Evolutionary conservation across 2,113 vertebrate genomes (phyloP).

Genomic region (Peromyscus polionotus): DNA sequence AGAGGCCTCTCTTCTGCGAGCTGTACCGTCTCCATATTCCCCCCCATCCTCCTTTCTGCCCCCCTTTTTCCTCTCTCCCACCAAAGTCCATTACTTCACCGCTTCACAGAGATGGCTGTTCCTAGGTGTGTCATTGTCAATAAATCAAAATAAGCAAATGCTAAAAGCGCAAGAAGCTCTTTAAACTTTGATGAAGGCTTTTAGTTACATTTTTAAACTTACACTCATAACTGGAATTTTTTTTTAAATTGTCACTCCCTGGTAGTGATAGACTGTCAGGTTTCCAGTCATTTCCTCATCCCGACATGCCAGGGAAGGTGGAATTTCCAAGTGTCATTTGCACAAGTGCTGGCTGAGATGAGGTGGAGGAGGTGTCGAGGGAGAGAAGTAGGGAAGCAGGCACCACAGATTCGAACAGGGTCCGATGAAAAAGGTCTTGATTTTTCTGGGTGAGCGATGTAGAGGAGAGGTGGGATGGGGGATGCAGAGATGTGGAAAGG

Average conservation of each 20-base stretch:
- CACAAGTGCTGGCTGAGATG: conserved; percentile 70
- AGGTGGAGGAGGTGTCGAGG: conserved; percentile 18
- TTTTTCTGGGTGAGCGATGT: background rate
- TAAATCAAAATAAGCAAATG: conserved; percentile 93
- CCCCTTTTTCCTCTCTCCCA: conserved; percentile 50
- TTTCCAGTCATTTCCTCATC: conserved; percentile 80
- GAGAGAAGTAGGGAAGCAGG: background rate
- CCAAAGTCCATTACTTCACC: conserved; percentile 88
- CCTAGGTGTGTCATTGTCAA: conserved; percentile 92
- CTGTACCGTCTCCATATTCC: conserved; percentile 84
- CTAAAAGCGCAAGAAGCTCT: conserved; percentile 92
- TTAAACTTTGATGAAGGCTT: conserved; percentile 95
- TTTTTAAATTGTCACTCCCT: conserved; percentile 87
- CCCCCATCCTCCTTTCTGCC: conserved; percentile 65
- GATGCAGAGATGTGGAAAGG: background rate
- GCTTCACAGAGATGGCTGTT: conserved; percentile 87
- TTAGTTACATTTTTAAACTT: conserved; percentile 94
- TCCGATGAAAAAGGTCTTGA: background rate
- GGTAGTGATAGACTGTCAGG: conserved; percentile 87
- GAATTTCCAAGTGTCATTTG: conserved; percentile 74
- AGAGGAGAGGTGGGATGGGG: background rate
- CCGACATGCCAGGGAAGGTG: conserved; percentile 73
- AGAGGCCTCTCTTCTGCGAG: conserved; percentile 91
- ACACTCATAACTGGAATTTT: conserved; percentile 86
- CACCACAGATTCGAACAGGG: background rate